Base-by-base conservation (phyloP, 2,888 invertebrate genomes). In the Sphinx pinastri region DNA sequence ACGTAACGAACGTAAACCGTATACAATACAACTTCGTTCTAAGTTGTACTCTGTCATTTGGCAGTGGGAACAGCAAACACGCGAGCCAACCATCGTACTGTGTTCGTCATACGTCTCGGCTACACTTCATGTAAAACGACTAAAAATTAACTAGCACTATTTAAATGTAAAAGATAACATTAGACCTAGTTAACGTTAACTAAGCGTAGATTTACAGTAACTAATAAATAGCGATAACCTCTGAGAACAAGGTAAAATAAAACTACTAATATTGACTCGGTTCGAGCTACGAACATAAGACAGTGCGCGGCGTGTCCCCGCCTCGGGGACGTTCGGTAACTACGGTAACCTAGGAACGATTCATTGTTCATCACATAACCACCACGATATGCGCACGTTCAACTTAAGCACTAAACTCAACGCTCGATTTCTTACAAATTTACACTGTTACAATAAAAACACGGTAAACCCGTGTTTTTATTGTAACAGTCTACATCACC, bases 331-430 rank as follows among this genome's bases (percentile, higher is more conserved):
- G 76, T 76, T 76, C 81, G 85, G 85, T 85, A 86, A 90, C 87
- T 85, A 81, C 79, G 84, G 79, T 83, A 84, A 87, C 75, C 88
- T 93, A 93, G 88, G 88, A 91, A 90, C 89, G 84, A 87, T 85
- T 83, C 79, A 76, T 81, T 81, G 81, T 81, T 83, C 83, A 85
- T 89, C 86, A 91, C 87, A 85, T 90, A 89, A 92, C 87, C 90
- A 89, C 85, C 82, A 87, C 81, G 93, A 93, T 93, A 92, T 93
- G 91, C 90, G 87, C 85, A 89, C 81, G 84, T 88, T 91, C 74
- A 83, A 89, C 88, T 90, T 91, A 91, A 86, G 75, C 83, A 86
- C 90, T 92, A 92, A 78, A 84, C 83, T 81, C 74, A 84, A 85
- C 79, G 74, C 82, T 77, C 77, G 78, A 88, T 86, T 81, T 79